Conservation (phyloP, 2,888 invertebrate species). For the Chaitophorus viminalis region DNA sequence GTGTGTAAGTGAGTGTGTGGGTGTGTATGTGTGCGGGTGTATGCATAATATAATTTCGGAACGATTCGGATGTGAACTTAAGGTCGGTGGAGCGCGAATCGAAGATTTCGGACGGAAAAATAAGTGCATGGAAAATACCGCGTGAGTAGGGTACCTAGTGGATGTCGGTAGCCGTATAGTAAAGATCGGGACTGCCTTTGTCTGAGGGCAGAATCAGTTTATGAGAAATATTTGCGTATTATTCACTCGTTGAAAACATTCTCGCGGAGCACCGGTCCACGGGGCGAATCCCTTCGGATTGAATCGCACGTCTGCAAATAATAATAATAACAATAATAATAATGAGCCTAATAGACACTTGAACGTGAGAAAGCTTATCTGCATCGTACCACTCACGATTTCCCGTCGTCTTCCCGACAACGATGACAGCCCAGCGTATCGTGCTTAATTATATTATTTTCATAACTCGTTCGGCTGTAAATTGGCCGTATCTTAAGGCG, state of each 20-base stretch:
- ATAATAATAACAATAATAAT: neutral
- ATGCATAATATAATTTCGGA: neutral
- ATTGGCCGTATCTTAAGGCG: neutral
- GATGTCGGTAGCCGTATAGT: neutral
- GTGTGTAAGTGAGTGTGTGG: neutral
- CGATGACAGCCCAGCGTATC: neutral
- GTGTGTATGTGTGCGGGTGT: neutral
- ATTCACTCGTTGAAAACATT: neutral
- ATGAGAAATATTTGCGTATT: slow-evolving; percentile 16
- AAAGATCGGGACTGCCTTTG: neutral
- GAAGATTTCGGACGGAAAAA: neutral
- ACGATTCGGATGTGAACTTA: neutral
- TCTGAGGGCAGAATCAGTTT: neutral
- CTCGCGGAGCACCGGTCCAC: neutral
- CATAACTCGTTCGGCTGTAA: slow-evolving; percentile 21
- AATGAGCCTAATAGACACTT: slow-evolving; percentile 7
- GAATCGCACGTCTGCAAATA: slow-evolving; percentile 2
- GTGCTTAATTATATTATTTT: slow-evolving; percentile 13
- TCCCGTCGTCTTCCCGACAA: neutral
- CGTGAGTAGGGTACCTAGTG: neutral
- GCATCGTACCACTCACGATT: slow-evolving; percentile 17
- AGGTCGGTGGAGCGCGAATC: neutral
- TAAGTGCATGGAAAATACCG: neutral
- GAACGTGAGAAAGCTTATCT: slow-evolving; percentile 30
- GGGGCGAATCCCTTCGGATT: neutral